Evolutionary conservation across 2,888 invertebrate genomes (phyloP).

Genomic region (Megastigmus dorsalis): DNA sequence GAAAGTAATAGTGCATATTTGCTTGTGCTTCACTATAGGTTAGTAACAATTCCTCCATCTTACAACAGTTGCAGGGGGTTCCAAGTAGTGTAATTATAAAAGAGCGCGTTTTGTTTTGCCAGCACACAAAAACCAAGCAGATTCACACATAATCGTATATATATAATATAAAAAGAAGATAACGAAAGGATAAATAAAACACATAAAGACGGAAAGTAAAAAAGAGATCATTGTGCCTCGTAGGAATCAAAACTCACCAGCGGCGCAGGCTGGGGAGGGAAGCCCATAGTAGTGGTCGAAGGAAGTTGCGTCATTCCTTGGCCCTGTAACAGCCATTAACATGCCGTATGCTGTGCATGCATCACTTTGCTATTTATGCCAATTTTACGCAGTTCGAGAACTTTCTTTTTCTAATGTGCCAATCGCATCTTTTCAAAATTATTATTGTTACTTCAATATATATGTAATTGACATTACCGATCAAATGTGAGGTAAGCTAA

Average conservation of each 20-base stretch:
- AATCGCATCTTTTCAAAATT: too few species aligned
- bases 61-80: slow-evolving; percentile 6
- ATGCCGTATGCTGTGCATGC: slow-evolving; percentile 72
- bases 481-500: too few species aligned
- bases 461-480: too few species aligned
- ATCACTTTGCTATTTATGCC: slow-evolving; percentile 63
- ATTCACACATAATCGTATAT: too few species aligned
- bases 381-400: slow-evolving; percentile 31
- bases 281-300: slow-evolving; percentile 68
- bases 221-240: slow-evolving; percentile 10
- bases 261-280: slow-evolving; percentile 67
- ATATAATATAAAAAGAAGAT: not conserved
- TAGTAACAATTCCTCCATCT: slow-evolving; percentile 43
- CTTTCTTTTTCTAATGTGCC: too few species aligned
- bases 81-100: slow-evolving; percentile 16
- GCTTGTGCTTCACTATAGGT: slow-evolving; percentile 12
- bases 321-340: slow-evolving; percentile 74
- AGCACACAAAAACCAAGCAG: slow-evolving; percentile 16
- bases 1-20: slow-evolving; percentile 27
- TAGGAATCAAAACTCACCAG: slow-evolving; percentile 68
- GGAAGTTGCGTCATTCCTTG: slow-evolving; percentile 75
- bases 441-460: too few species aligned
- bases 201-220: not conserved
- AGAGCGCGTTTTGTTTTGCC: slow-evolving; percentile 9
- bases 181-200: not conserved